A percentile compares a stretch with the other conserved stretches of the same genome.
phyloP scores from a whole-genome alignment of 2,888 invertebrate species.

The Leptothorax acervorum region DNA sequence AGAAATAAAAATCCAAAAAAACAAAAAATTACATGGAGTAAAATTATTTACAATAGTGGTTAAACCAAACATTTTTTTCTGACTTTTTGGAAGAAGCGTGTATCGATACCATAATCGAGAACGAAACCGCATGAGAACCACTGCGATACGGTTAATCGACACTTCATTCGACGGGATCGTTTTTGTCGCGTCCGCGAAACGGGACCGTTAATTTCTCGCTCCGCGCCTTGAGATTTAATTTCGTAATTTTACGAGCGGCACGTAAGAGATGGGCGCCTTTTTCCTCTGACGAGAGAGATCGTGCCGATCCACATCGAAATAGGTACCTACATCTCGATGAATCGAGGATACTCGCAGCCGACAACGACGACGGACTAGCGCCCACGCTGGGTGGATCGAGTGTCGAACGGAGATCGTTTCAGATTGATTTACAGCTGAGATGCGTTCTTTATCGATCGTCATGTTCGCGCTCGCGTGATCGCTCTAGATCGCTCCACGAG shows the following conservation, averaged over 20 bases:
- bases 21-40: not conserved
- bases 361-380: slow-evolving; percentile 45
- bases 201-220: slow-evolving; percentile 64
- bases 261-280: slow-evolving; percentile 27
- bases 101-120: not conserved
- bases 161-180: slow-evolving; percentile 59
- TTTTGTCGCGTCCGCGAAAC: slow-evolving; percentile 55
- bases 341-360: slow-evolving; percentile 22
- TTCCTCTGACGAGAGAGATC: slow-evolving; percentile 2
- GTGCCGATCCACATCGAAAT: slow-evolving; percentile 20
- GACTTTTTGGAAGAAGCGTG: not conserved
- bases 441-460: slow-evolving; percentile 55
- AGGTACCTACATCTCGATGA: slow-evolving; percentile 4
- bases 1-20: not conserved
- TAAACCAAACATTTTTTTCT: not conserved
- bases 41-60: not conserved
- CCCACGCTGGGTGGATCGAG: slow-evolving; percentile 65
- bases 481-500: slow-evolving; percentile 3
- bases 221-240: slow-evolving; percentile 62
- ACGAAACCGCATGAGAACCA: slow-evolving; percentile 52
- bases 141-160: slow-evolving; percentile 67
- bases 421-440: slow-evolving; percentile 73
- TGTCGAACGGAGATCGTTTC: slow-evolving; percentile 65
- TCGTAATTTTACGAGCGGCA: slow-evolving; percentile 60
- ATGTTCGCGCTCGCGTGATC: slow-evolving; percentile 19